Evolutionary conservation across 1,140 invertebrate genomes (phyloP).

Genomic region (Anadara kagoshimensis): DNA sequence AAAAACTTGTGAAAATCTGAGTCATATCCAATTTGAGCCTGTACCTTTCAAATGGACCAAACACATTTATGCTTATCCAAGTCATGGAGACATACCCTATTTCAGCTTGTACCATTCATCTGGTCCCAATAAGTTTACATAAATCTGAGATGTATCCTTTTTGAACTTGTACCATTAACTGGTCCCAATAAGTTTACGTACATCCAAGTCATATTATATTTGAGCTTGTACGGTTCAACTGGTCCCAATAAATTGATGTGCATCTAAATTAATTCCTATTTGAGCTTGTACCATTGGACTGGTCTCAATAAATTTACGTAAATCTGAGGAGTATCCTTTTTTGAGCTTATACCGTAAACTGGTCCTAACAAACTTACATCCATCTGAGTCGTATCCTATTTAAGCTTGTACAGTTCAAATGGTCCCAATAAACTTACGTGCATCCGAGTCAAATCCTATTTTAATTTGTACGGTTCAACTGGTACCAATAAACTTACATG

Average conservation of each 20-base stretch:
- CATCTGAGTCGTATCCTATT: constrained; percentile 50
- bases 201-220: no score
- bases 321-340: neutral
- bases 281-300: neutral
- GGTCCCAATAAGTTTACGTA: no score
- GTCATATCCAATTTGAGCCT: no score
- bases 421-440: constrained; percentile 44
- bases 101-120: neutral
- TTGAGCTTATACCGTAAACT: no score
- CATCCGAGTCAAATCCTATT: neutral
- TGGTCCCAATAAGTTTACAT: neutral
- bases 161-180: no score
- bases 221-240: neutral
- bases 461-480: neutral
- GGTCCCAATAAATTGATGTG: neutral
- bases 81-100: no score
- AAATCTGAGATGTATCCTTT: neutral
- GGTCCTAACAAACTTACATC: no score
- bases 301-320: neutral
- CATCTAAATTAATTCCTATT: neutral
- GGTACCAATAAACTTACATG: neutral
- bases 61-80: neutral
- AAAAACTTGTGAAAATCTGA: no score
- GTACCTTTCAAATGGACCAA: neutral
- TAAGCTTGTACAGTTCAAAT: constrained; percentile 57